Conservation (phyloP, 2,888 invertebrate genomes). For the Acronicta psi region DNA sequence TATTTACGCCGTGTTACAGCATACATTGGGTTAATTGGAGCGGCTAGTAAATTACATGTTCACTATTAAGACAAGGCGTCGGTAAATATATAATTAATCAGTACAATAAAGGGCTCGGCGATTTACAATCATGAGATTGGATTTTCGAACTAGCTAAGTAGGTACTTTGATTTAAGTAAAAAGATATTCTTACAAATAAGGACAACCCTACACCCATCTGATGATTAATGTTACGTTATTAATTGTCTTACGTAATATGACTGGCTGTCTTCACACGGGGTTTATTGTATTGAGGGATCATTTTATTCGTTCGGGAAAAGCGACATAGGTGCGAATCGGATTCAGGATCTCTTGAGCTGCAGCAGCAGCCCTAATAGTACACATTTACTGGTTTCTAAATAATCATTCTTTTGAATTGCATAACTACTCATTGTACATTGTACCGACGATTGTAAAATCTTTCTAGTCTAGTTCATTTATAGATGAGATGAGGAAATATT, state of each 20-base stretch:
- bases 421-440: not conserved
- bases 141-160: constrained; percentile 9
- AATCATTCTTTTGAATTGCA: not conserved
- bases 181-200: constrained; percentile 11
- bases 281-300: no score
- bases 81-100: constrained; percentile 8
- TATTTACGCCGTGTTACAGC: constrained; percentile 72
- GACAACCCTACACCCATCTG: no score
- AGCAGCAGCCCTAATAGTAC: no score
- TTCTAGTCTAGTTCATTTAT: constrained; percentile 71
- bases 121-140: constrained; percentile 12
- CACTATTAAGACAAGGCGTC: constrained; percentile 40
- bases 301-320: no score
- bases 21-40: constrained; percentile 66
- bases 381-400: not conserved
- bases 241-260: no score
- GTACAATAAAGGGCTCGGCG: constrained; percentile 22
- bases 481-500: constrained; percentile 61
- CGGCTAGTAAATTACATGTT: constrained; percentile 66
- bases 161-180: not conserved
- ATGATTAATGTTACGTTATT: no score
- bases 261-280: no score
- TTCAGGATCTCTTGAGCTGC: no score
- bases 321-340: no score
- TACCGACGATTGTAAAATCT: constrained; percentile 64